These are phyloP conservation scores for Fratercula arctica DNA, from an alignment of 2,797 vertebrate species.

Conservation along the genomic window DNA sequence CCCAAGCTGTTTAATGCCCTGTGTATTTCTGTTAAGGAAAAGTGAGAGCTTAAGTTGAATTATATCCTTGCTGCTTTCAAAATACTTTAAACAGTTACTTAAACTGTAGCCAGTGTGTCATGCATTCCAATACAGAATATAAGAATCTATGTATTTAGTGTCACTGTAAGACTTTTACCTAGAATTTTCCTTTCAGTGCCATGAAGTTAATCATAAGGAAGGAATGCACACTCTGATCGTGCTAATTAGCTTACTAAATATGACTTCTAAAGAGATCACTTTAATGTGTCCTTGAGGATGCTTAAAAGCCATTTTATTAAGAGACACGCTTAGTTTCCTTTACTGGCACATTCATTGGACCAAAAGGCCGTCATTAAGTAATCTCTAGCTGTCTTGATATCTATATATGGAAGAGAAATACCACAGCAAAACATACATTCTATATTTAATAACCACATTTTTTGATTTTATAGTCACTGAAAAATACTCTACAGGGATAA, in stretches of 20 bases:
- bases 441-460: neutral
- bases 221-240: slow-evolving; percentile 30
- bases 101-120: slow-evolving; percentile 28
- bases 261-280: slow-evolving; percentile 19
- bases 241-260: slow-evolving; percentile 33
- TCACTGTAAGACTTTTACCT: neutral
- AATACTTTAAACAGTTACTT: slow-evolving; percentile 24
- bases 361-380: slow-evolving; percentile 5
- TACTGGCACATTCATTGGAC: neutral
- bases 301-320: slow-evolving; percentile 25
- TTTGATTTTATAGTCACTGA: neutral
- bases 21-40: slow-evolving; percentile 24
- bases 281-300: slow-evolving; percentile 22
- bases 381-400: neutral
- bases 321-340: slow-evolving; percentile 5
- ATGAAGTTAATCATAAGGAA: slow-evolving; percentile 39
- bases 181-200: neutral
- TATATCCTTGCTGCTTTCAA: slow-evolving; percentile 42
- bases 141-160: slow-evolving; percentile 14
- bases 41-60: slow-evolving; percentile 42
- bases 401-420: slow-evolving; percentile 3
- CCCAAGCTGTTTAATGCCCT: slow-evolving; percentile 32
- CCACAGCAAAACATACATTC: neutral
- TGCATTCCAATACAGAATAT: slow-evolving; percentile 33
- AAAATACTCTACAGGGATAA: neutral